Evolutionary conservation across 2,888 invertebrate genomes (phyloP).

Genomic region (Papilio demoleus): DNA sequence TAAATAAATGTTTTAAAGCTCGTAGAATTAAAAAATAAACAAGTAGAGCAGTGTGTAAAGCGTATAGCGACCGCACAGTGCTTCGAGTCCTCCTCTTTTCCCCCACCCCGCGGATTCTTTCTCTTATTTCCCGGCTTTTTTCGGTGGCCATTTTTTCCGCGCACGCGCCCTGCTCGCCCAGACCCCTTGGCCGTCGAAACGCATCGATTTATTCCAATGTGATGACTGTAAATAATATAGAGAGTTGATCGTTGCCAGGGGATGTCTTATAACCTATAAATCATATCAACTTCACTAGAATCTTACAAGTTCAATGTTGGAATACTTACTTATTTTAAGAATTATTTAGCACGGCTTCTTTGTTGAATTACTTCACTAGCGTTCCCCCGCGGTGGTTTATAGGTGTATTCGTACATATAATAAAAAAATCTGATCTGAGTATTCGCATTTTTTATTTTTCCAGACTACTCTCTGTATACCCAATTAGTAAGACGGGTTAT

Average conservation of each 20-base stretch:
- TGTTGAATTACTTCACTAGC: no score
- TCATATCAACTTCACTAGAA: slow-evolving; percentile 46
- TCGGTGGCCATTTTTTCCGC: slow-evolving; percentile 78
- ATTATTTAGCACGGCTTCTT: no score
- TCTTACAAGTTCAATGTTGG: slow-evolving; percentile 3
- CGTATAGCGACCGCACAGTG: slow-evolving; percentile 52
- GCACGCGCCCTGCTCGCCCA: slow-evolving; percentile 66
- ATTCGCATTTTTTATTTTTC: no score
- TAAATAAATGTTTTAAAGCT: not conserved
- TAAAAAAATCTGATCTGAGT: no score
- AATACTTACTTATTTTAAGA: not conserved
- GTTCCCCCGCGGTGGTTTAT: no score
- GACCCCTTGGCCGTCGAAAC: slow-evolving; percentile 52
- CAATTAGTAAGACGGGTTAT: no score
- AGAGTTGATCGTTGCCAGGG: slow-evolving; percentile 49
- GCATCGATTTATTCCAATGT: slow-evolving; percentile 74
- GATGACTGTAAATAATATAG: slow-evolving; percentile 66
- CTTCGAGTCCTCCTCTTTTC: slow-evolving; percentile 55
- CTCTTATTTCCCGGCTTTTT: slow-evolving; percentile 80
- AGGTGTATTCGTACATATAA: no score
- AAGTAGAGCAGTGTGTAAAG: slow-evolving; percentile 27
- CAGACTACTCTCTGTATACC: no score
- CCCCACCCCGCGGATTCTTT: slow-evolving; percentile 69
- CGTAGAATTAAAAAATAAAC: not conserved
- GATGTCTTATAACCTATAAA: slow-evolving; percentile 52